Evolutionary conservation across 2,888 invertebrate genomes (phyloP).

Genomic region (Synanthedon tipuliformis): DNA sequence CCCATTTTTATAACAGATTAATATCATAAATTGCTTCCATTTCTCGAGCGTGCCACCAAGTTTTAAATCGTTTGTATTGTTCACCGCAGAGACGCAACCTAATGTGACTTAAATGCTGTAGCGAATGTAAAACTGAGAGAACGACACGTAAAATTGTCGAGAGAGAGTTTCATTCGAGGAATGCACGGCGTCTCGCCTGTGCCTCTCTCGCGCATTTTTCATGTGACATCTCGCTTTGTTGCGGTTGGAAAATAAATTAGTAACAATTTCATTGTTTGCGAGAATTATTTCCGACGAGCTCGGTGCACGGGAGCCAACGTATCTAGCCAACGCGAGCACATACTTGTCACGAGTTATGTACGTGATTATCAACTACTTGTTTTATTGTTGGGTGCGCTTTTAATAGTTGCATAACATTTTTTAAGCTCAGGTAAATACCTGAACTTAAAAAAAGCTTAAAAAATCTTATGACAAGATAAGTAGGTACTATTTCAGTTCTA

Average conservation of each 20-base stretch:
- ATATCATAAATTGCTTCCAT: constrained; percentile 49
- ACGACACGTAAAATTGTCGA: constrained; percentile 47
- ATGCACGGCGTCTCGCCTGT: constrained; percentile 55
- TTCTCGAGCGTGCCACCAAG: constrained; percentile 32
- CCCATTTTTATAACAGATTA: constrained; percentile 53
- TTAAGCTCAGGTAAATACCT: no score
- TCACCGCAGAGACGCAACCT: constrained; percentile 42
- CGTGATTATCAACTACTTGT: constrained; percentile 7
- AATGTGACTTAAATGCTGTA: constrained; percentile 54
- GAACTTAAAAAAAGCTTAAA: no score
- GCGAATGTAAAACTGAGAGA: constrained; percentile 47
- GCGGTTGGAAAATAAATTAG: constrained; percentile 67
- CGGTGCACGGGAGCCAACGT: constrained; percentile 8
- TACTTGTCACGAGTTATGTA: constrained; percentile 3
- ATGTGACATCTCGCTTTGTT: constrained; percentile 68
- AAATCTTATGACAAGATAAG: no score
- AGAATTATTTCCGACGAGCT: constrained; percentile 41
- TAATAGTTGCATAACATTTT: no score
- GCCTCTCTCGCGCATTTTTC: constrained; percentile 52
- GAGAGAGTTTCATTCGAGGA: constrained; percentile 35
- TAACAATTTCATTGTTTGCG: constrained; percentile 68
- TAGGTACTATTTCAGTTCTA: no score
- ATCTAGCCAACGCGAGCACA: constrained; percentile 1
- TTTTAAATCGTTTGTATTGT: constrained; percentile 54
- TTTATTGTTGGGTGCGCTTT: not conserved